Conservation (phyloP, 1,140 invertebrate species). For the Thaumatotibia leucotreta region DNA sequence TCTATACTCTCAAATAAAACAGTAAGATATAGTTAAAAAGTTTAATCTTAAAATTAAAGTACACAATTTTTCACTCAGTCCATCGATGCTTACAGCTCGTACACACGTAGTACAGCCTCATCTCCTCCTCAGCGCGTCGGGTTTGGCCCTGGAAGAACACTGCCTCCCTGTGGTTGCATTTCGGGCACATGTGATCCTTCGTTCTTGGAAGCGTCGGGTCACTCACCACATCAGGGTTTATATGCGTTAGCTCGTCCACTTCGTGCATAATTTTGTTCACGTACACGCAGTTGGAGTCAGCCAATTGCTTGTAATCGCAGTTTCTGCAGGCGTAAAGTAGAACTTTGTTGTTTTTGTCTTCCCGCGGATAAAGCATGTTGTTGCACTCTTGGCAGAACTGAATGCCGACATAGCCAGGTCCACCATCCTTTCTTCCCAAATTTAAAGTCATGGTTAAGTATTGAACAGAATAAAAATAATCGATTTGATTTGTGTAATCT, state of each 20-base stretch:
- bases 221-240: constrained; percentile 97
- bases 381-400: constrained; percentile 98
- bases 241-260: constrained; percentile 99
- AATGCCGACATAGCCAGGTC: constrained; percentile 95
- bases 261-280: constrained; percentile 99
- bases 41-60: not conserved
- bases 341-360: constrained; percentile 98
- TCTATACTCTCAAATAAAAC: not conserved
- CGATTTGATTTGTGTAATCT: no score
- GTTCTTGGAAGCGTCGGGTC: constrained; percentile 98
- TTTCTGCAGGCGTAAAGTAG: constrained; percentile 98
- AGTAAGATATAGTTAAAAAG: not conserved
- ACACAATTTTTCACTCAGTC: constrained; percentile 90
- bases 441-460: constrained; percentile 45
- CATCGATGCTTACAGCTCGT: constrained; percentile 97
- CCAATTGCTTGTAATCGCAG: constrained; percentile 97
- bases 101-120: constrained; percentile 99
- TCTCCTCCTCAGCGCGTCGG: constrained; percentile 97
- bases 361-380: constrained; percentile 99
- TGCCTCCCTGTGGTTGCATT: constrained; percentile 94
- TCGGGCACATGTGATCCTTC: constrained; percentile 98
- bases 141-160: constrained; percentile 91
- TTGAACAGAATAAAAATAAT: not conserved
- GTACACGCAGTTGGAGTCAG: constrained; percentile 99
- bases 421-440: constrained; percentile 80